phyloP scores from a whole-genome alignment of 92 coral and sea anemone species.

The Montipora capitata region DNA sequence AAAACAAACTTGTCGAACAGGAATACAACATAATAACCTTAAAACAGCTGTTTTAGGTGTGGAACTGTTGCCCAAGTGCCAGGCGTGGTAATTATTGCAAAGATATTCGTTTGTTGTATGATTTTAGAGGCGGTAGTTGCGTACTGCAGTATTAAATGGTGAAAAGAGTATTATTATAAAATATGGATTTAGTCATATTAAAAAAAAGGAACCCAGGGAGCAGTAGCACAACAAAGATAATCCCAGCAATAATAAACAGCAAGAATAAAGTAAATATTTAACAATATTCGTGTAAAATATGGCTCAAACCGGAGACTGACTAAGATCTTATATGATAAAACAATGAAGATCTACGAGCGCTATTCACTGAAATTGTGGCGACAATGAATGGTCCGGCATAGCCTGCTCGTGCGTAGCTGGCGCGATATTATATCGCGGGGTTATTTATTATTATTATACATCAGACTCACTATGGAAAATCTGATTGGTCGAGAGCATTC shows the following conservation, averaged over 20 bases:
- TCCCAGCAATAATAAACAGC: slow-evolving; percentile 37
- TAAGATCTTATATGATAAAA: background rate
- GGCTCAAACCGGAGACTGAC: background rate
- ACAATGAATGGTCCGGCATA: too few species aligned
- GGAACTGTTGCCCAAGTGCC: background rate
- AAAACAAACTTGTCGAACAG: background rate
- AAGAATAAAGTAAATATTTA: slow-evolving; percentile 25
- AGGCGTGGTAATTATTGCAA: background rate
- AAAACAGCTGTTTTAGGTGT: background rate
- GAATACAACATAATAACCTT: background rate
- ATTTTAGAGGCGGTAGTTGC: background rate
- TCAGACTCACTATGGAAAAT: too few species aligned
- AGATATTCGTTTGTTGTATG: background rate
- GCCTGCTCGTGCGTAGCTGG: too few species aligned
- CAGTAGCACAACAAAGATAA: slow-evolving; percentile 9
- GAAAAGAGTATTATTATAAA: slow-evolving; percentile 4
- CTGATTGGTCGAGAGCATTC: too few species aligned
- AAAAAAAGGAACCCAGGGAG: background rate
- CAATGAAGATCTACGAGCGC: too few species aligned
- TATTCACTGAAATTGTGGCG: too few species aligned
- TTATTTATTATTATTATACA: too few species aligned
- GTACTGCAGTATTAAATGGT: background rate
- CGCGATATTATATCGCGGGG: too few species aligned
- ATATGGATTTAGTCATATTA: background rate
- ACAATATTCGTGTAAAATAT: slow-evolving; percentile 38